These are phyloP conservation scores for Cyanoderma ruficeps DNA, from an alignment of 2,113 vertebrate genomes.

Conservation along the genomic window DNA sequence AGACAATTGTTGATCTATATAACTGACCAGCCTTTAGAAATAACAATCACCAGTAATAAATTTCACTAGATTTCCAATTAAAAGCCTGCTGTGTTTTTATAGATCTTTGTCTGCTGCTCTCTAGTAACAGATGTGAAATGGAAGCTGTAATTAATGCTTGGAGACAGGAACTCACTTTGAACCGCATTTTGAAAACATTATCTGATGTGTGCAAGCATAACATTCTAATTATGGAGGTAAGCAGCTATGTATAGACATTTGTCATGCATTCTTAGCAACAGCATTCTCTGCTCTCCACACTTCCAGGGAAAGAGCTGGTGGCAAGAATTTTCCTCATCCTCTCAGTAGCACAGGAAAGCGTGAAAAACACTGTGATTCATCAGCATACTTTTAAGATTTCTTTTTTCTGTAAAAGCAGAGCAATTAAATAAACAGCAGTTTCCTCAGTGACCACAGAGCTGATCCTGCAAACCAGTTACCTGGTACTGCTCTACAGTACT, in stretches of 20 bases:
- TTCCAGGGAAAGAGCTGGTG: background rate
- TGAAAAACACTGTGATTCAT: background rate
- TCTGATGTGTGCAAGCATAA: slow-evolving; percentile 22
- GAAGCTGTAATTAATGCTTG: slow-evolving; percentile 56
- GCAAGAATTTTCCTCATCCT: background rate
- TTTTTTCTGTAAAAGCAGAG: background rate
- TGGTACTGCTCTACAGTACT: background rate
- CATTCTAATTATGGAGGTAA: slow-evolving; percentile 13
- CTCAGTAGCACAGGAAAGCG: background rate
- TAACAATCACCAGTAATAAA: slow-evolving; percentile 2
- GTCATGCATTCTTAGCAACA: background rate
- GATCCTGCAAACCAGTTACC: background rate
- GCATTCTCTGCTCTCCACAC: background rate
- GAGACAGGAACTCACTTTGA: slow-evolving; percentile 50
- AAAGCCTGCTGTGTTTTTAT: slow-evolving; percentile 48
- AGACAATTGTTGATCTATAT: background rate
- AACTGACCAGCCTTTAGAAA: slow-evolving; percentile 9
- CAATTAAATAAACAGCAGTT: background rate
- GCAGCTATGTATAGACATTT: background rate
- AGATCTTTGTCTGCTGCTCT: slow-evolving; percentile 57
- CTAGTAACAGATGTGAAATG: slow-evolving; percentile 54
- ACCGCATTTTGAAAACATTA: slow-evolving; percentile 33
- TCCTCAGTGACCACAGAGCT: background rate
- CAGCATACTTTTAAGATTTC: background rate
- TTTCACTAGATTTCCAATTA: slow-evolving; percentile 45